A percentile compares a stretch with the other conserved stretches of the same genome.
Conservation (phyloP, 2,888 invertebrate species). For the Callosobruchus maculatus region DNA sequence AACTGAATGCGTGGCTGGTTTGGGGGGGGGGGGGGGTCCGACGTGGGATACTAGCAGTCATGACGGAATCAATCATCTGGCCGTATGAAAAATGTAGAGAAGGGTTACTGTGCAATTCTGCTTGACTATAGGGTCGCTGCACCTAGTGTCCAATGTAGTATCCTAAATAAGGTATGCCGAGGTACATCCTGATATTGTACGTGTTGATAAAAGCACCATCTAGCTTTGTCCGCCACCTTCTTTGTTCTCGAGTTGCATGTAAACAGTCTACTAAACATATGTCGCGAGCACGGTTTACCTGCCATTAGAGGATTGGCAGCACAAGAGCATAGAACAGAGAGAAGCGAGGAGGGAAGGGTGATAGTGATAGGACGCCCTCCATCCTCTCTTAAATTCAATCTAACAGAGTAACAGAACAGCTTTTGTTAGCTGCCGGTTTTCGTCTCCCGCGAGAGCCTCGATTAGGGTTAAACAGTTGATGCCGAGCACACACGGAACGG, state of each 20-base stretch:
- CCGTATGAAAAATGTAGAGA: no score
- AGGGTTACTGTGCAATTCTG: no score
- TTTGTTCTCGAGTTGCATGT: conserved; percentile 4
- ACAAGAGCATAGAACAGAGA: neutral
- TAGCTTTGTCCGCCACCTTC: neutral
- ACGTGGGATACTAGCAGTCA: no score
- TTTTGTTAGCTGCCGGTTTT: conserved; percentile 8
- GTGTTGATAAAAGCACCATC: neutral
- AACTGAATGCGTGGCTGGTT: no score
- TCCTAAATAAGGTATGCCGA: no score
- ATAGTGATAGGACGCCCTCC: conserved; percentile 12
- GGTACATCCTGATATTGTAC: no score
- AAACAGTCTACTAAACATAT: conserved; percentile 23
- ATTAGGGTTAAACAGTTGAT: neutral
- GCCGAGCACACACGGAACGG: neutral
- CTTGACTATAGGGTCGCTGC: no score
- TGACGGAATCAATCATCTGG: no score
- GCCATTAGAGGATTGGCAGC: conserved; percentile 24
- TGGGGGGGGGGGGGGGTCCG: no score
- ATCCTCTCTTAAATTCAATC: conserved; percentile 24
- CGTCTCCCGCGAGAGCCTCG: neutral
- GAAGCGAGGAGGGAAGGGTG: neutral
- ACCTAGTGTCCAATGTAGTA: no score
- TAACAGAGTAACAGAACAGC: conserved; percentile 21
- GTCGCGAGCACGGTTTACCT: conserved; percentile 27